A percentile compares a stretch with the other conserved stretches of the same genome.
These are phyloP conservation scores for Lemur catta DNA, from an alignment of 2,797 vertebrate species.

Conservation along the genomic window DNA sequence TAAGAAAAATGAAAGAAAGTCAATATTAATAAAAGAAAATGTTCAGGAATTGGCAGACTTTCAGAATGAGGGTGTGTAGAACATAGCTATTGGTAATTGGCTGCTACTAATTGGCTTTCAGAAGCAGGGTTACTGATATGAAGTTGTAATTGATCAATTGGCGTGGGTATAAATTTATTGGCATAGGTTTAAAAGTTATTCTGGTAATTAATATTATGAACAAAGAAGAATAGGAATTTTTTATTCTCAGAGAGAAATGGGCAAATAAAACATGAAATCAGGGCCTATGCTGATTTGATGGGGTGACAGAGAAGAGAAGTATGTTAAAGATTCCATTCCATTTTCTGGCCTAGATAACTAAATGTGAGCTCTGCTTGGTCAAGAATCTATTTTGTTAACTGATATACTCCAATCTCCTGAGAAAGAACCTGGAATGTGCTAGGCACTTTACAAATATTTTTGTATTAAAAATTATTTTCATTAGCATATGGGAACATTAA, in stretches of 20 bases:
- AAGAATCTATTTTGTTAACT: background rate
- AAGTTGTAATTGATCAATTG: background rate
- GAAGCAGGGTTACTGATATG: background rate
- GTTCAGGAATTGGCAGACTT: background rate
- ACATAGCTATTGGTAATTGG: background rate
- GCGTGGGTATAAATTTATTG: background rate
- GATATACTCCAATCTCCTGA: background rate
- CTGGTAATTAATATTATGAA: background rate
- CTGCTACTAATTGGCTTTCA: background rate
- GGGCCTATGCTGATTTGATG: background rate
- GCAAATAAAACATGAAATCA: background rate
- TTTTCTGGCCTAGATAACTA: background rate
- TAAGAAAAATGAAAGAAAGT: background rate
- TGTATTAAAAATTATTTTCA: background rate
- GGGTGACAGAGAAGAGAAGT: background rate
- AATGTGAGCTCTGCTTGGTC: background rate
- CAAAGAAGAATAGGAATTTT: background rate
- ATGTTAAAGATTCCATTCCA: background rate
- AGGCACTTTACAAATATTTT: background rate
- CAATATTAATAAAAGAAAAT: background rate
- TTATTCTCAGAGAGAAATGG: slow-evolving; percentile 5
- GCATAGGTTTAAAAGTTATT: background rate
- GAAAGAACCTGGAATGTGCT: background rate
- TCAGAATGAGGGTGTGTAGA: background rate
- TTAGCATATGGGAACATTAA: background rate